A percentile compares a stretch with the other conserved stretches of the same genome.
Evolutionary conservation across 2,888 invertebrate genomes (phyloP).

Genomic region (Acleris literana): DNA sequence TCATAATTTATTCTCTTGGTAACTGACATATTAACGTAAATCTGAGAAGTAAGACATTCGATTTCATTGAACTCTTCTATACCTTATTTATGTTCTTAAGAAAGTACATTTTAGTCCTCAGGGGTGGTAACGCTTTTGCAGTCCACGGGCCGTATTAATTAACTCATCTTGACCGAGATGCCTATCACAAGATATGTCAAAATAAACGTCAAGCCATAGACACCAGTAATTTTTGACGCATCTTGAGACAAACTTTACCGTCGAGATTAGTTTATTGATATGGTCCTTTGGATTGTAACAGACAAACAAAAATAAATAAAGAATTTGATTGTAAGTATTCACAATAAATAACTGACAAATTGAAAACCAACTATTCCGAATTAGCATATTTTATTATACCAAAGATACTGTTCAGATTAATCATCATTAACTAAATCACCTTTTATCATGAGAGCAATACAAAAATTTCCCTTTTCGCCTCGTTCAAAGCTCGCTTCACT

Average conservation of each 20-base stretch:
- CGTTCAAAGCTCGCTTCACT: conserved; percentile 3
- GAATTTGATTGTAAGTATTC: background rate
- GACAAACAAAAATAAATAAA: background rate
- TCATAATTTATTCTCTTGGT: conserved; percentile 12
- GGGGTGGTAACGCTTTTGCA: too few species aligned
- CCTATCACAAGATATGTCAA: too few species aligned
- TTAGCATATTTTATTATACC: conserved; percentile 4
- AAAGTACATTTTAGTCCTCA: too few species aligned
- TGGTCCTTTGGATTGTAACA: background rate
- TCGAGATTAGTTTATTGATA: too few species aligned
- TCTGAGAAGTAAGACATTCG: background rate
- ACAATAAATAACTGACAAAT: background rate
- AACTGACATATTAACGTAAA: conserved; percentile 22
- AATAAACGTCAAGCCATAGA: too few species aligned
- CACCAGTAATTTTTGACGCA: too few species aligned
- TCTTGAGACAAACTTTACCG: too few species aligned
- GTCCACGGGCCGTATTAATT: too few species aligned
- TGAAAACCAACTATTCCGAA: background rate
- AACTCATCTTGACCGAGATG: too few species aligned
- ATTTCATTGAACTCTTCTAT: too few species aligned
- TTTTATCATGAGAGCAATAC: conserved; percentile 18
- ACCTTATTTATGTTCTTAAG: too few species aligned
- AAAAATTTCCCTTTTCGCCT: conserved; percentile 16
- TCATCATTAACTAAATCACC: conserved; percentile 19
- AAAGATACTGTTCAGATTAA: conserved; percentile 11